Percentiles rank a stretch among this genome's conserved stretches.
phyloP scores from a whole-genome alignment of 2,797 vertebrate species.

The Muscicapa striata region DNA sequence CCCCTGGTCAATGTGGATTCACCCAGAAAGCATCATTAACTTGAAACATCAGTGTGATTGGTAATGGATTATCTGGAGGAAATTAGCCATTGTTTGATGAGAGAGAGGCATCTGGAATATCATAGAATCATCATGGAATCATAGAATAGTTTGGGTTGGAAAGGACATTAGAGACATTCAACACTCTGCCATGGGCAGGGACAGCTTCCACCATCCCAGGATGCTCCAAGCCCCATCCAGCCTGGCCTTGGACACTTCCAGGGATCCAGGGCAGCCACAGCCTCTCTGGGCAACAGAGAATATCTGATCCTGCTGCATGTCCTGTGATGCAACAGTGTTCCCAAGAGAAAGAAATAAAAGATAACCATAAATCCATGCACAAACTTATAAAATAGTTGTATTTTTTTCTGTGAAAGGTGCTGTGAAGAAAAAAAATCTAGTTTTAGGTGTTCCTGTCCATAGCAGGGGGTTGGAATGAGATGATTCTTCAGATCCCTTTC shows the following conservation, averaged over 20 bases:
- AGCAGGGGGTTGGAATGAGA: not conserved
- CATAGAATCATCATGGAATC: not conserved
- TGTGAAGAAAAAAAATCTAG: not conserved
- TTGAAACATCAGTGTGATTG: not conserved
- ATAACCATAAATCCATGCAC: not conserved
- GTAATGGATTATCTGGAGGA: not conserved
- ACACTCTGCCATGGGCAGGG: not conserved
- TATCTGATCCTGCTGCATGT: not conserved
- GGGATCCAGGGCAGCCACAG: not conserved
- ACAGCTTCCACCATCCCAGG: rapidly evolving
- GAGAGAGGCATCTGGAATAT: too few species aligned
- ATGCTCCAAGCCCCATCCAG: rapidly evolving
- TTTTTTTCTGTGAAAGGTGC: not conserved
- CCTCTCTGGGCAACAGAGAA: not conserved
- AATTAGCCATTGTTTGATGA: not conserved
- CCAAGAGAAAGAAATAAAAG: not conserved
- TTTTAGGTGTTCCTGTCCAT: too few species aligned
- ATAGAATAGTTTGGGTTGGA: not conserved
- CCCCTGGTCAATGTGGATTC: not conserved
- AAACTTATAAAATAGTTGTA: not conserved
- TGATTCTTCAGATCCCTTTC: not conserved
- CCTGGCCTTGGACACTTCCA: not conserved
- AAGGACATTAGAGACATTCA: not conserved
- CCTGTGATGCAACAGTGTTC: not conserved
- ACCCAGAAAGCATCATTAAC: not conserved